Percentiles rank a stretch among this genome's conserved stretches.
phyloP scores from a whole-genome alignment of 1,140 invertebrate species.

The Eufriesea mexicana region DNA sequence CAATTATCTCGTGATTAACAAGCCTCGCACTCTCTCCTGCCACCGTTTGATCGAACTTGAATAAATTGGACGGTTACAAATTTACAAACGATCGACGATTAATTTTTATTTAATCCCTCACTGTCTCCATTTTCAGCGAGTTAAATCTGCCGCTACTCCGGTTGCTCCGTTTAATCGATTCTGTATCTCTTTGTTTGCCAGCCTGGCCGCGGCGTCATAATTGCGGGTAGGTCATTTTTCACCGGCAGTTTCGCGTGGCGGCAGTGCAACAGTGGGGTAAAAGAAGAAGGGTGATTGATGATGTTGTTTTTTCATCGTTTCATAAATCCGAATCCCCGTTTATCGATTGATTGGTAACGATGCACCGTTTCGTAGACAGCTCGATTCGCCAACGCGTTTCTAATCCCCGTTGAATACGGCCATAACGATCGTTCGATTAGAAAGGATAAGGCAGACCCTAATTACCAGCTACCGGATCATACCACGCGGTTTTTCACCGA shows the following conservation, averaged over 20 bases:
- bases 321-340: conserved; percentile 72
- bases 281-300: conserved; percentile 75
- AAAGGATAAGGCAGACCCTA: conserved; percentile 35
- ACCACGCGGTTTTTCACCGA: conserved; percentile 11
- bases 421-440: conserved; percentile 38
- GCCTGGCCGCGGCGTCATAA: conserved; percentile 66
- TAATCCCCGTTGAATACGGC: conserved; percentile 28
- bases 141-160: neutral
- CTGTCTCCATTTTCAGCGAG: neutral
- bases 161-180: conserved; percentile 36
- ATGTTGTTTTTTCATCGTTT: conserved; percentile 75
- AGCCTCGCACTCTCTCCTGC: too few species aligned
- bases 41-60: too few species aligned
- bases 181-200: conserved; percentile 55
- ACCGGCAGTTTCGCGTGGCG: conserved; percentile 66
- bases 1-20: too few species aligned
- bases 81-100: neutral
- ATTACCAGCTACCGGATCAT: conserved; percentile 39
- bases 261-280: conserved; percentile 48
- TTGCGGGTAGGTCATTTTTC: conserved; percentile 76
- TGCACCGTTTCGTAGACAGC: conserved; percentile 35
- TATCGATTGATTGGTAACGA: conserved; percentile 71
- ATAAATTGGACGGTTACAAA: neutral
- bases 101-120: conserved; percentile 7
- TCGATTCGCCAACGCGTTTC: conserved; percentile 1